Base-by-base conservation (phyloP, 2,888 invertebrate species). In the Thecocarcelia acutangulata region DNA sequence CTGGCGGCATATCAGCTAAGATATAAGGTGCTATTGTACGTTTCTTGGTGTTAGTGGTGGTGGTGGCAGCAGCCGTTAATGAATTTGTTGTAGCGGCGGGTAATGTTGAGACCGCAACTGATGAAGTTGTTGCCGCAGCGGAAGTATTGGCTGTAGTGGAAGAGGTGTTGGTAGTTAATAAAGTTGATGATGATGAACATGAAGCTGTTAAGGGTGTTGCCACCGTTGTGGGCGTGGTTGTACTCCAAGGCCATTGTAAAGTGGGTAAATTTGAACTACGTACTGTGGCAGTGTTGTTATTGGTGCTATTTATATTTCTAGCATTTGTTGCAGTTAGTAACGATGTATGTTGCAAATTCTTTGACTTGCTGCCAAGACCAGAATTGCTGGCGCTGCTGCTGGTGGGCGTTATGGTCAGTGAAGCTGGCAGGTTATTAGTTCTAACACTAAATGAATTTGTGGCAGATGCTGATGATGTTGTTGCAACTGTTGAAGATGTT, bases 231-330 rank as follows among this genome's bases (percentile, higher is more conserved):
- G 86, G 84, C 17, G 86, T 83, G 24, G 87, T 87, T 81, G 86
- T 87, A 84, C 88, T 89, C 89, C 89, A 89, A n/a, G 89, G 89
- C 89, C 89, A 89, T 85, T 89, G 89, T 58, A 88, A 84, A 44
- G 89, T 89, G 21, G 88, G 88, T 78, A 88, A 83, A 70, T 68
- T 80, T 63, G 86, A 58, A 74, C 75, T 83, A 66, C 80, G 84
- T 68, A 80, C 59, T 56, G 83, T 83, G 82, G 84, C 79, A 84
- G 84, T 81, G 84, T 83, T 83, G 81, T 59, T 66, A n/a, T n/a
- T n/a, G n/a, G n/a, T n/a, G n/a, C n/a, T n/a, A n/a, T n/a, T n/a
- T n/a, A 15, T 69, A 74, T 66, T 78, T 83, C 84, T 75, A 59
- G 83, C 48, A 72, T 37, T 84, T 84, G 74, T 85, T 85, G 58